These are phyloP conservation scores for Siphamia tubifer DNA, from an alignment of 2,113 vertebrate genomes.

Conservation along the genomic window DNA sequence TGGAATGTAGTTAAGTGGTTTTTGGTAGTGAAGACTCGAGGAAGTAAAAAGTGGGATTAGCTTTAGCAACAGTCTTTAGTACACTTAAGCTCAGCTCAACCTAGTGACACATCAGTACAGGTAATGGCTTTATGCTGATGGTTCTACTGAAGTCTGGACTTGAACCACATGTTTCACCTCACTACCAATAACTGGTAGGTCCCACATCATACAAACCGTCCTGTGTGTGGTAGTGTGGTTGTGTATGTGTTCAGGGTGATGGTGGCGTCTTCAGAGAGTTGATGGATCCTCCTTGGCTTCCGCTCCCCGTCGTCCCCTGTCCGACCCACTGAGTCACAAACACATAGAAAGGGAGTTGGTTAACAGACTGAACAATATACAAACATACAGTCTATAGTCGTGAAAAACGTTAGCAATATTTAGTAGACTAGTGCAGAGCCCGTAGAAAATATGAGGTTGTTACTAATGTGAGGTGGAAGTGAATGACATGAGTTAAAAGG, in stretches of 20 bases:
- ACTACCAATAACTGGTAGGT: background rate
- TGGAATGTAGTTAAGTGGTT: constrained; percentile 67
- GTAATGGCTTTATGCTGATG: constrained; percentile 5
- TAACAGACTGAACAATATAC: no score
- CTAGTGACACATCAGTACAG: constrained; percentile 5
- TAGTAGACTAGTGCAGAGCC: no score
- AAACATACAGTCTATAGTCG: no score
- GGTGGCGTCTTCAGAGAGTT: constrained; percentile 75
- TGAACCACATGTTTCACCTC: background rate
- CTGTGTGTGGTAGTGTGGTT: background rate
- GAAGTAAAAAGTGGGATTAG: constrained; percentile 25
- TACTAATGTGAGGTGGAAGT: no score
- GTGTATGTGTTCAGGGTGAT: constrained; percentile 57
- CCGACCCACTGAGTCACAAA: constrained; percentile 59
- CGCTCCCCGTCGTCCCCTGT: constrained; percentile 57
- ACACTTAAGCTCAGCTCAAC: background rate
- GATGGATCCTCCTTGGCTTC: constrained; percentile 74
- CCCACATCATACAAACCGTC: no score
- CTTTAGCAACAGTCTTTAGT: constrained; percentile 10
- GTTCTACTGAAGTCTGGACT: background rate
- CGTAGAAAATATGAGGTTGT: no score
- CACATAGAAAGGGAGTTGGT: background rate
- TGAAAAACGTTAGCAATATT: no score
- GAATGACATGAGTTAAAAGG: no score
- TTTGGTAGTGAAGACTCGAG: constrained; percentile 47